Base-by-base conservation (phyloP, 1,140 invertebrate genomes). In the Chrysoperla carnea region DNA sequence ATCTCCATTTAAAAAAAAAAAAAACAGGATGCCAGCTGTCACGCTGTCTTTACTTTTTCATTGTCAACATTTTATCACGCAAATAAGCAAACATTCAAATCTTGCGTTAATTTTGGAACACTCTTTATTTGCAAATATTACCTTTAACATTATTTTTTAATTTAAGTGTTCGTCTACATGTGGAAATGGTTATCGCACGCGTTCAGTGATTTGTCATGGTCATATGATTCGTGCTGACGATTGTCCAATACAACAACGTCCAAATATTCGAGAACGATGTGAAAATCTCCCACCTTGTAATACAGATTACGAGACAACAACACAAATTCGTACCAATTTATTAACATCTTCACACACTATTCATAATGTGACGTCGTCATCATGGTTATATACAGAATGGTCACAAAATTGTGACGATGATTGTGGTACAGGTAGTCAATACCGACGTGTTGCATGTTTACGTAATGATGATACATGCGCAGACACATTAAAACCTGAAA, bases 151-250 rank as follows among this genome's bases (percentile, higher is more conserved):
- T 11, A 33, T 33, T 6, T 33, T 33, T 33, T 2, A 33, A 4
- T 6, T 31, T 40, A 5, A 75, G 48, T 83, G 80, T 53, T 80
- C 76, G 33, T 70, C 71, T 11, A 72, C 69, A 31, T 84, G 81
- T 58, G 80, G 79, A 8, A 64, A 67, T 46, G 80, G 79, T 47
- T 63, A 64, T n/a, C 64, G 70, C 49, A 69, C 64, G 0, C 59
- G 76, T 40, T 46, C 45, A 15, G 52, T 61, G 1, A 50, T 48
- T 8, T 61, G 59, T 46, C 8, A 11, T 33, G 31, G 31, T 4
- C 8, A 4, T 9, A 33, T 9, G 6, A 4, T 33, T 33, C 54
- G 55, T 8, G 49, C 42, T 3, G 53, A 54, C 12, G 45, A 46
- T 15, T 62, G 60, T 49, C 45, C 41, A 15, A 46, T 48, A 4